phyloP scores from a whole-genome alignment of 2,113 vertebrate species.

The Monarcha castaneiventris region DNA sequence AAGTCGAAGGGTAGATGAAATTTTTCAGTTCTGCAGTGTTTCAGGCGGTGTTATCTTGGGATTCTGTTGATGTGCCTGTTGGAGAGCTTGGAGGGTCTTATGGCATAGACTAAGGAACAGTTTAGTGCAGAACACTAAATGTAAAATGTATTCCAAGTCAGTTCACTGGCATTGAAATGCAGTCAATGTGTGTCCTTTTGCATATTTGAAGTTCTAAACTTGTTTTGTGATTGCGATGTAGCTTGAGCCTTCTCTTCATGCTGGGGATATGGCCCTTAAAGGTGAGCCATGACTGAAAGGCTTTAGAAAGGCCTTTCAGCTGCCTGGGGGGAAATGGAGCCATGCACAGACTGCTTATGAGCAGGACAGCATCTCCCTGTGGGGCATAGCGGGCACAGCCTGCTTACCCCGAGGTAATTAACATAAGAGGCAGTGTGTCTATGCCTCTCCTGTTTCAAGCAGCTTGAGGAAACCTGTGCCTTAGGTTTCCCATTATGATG shows the following conservation, averaged over 20 bases:
- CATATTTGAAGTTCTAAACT: not conserved
- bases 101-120: not conserved
- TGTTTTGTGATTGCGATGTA: not conserved
- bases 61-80: not conserved
- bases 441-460: not conserved
- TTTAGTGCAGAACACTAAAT: not conserved
- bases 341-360: fast-evolving
- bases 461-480: not conserved
- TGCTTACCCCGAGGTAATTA: not conserved
- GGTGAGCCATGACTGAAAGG: not conserved
- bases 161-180: not conserved
- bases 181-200: not conserved
- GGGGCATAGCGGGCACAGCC: not conserved
- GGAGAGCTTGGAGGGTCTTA: not conserved
- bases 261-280: not conserved
- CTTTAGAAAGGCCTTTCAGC: not conserved
- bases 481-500: not conserved
- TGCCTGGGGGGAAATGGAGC: not conserved
- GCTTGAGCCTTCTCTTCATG: fast-evolving
- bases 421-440: fast-evolving
- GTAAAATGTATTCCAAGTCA: not conserved
- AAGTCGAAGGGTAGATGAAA: not conserved
- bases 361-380: not conserved
- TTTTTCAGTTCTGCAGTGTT: not conserved
- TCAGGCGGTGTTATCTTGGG: not conserved